phyloP scores from a whole-genome alignment of 2,113 vertebrate species.

The Pampusana beccarii region DNA sequence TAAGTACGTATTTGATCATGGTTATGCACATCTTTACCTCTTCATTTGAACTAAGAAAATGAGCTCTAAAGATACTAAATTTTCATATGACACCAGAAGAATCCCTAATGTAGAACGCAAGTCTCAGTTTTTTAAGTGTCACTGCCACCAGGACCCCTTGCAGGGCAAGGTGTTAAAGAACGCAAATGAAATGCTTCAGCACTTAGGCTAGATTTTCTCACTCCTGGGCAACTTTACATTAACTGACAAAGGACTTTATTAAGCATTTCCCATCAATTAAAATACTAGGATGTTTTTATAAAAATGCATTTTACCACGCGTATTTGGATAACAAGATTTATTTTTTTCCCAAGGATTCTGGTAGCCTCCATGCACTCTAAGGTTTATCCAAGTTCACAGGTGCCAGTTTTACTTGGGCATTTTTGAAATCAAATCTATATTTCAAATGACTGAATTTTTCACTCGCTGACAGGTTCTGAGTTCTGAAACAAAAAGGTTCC shows the following conservation, averaged over 20 bases:
- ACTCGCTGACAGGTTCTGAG: background rate
- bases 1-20: background rate
- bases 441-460: background rate
- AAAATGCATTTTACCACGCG: background rate
- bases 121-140: background rate
- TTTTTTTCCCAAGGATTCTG: background rate
- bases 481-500: background rate
- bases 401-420: background rate
- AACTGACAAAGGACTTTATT: background rate
- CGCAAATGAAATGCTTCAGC: background rate
- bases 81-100: background rate
- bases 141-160: background rate
- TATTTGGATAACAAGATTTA: background rate
- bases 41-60: background rate
- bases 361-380: background rate
- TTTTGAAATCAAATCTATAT: background rate
- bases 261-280: background rate
- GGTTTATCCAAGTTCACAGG: background rate
- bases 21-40: background rate
- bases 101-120: background rate
- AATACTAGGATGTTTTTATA: background rate
- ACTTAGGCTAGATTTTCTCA: background rate
- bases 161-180: background rate
- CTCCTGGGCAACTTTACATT: background rate
- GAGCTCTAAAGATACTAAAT: background rate